Percentiles rank a stretch among this genome's conserved stretches.
Conservation (phyloP, 2,888 invertebrate species). For the Cheilosia vulpina region DNA sequence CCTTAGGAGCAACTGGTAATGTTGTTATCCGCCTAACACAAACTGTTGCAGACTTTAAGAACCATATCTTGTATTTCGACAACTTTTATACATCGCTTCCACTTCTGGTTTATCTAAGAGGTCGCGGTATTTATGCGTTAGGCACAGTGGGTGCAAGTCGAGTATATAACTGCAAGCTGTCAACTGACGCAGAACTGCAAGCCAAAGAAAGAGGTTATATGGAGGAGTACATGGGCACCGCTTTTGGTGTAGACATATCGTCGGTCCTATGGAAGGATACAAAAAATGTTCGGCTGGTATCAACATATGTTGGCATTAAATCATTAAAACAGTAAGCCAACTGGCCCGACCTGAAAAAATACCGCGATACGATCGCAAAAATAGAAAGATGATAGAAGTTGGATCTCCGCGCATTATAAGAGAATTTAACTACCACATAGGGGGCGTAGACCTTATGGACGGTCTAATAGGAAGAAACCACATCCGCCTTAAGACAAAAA, state of each 20-base stretch:
- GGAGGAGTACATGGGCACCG: not conserved
- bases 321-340: not conserved
- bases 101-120: not conserved
- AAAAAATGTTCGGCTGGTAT: too few relatives aligned
- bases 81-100: not conserved
- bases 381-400: not conserved
- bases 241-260: not conserved
- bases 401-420: too few relatives aligned
- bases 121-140: not conserved
- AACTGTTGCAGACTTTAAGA: not conserved
- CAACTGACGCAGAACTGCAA: too few relatives aligned
- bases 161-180: too few relatives aligned
- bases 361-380: not conserved
- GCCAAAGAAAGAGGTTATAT: not conserved
- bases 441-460: constrained; percentile 27
- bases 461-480: constrained; percentile 41
- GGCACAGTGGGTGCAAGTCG: not conserved
- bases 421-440: too few relatives aligned
- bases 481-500: too few relatives aligned
- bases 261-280: not conserved
- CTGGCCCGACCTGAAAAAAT: not conserved
- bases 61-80: not conserved
- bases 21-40: too few relatives aligned
- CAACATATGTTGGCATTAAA: too few relatives aligned
- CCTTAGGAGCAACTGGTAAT: too few relatives aligned